Base-by-base conservation (phyloP, 2,888 invertebrate species). In the Orthosia gothica region DNA sequence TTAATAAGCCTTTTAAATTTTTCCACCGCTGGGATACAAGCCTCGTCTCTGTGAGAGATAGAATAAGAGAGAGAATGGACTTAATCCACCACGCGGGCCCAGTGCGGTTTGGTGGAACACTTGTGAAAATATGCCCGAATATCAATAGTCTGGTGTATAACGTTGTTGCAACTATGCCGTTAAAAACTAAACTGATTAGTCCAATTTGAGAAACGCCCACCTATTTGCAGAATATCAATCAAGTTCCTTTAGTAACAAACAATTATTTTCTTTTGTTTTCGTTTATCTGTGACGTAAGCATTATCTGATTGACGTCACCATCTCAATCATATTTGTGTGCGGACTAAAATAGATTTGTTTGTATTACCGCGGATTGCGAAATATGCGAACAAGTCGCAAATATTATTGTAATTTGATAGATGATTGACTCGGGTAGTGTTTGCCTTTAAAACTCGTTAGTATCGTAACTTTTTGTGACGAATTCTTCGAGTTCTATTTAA, bases 291-390 rank as follows among this genome's bases (percentile, higher is more conserved):
- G 57, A 66, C 66, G 65, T 73, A 18, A 40, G 2, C 49, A 15
- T 49, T 63, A 49, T 63, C 40, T 58, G 55, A 20, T 58, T 63
- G 79, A 79, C 66, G 66, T 74, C 74, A 78, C 20, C 12, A 63
- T 63, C 26, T 66, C 62, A 54, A 58, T 63, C 54, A 63, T 79
- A 66, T 57, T 63, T 62, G 23, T 66, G 23, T 52, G 15, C 18
- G 26, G 67, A 79, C 52, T 49, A 57, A 79, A 77, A 73, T 20
- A 73, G 62, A 52, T 57, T 12, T 3, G 45, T 20, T 26, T 55
- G 12, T 49, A 57, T 57, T 15, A 15, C 9, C 11, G 13, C 13
- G 32, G 9, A 32, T 9, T 32, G 16, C 15, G 20, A 45, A 61
- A 59, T 23, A 45, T 63, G 18, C 50, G 45, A 58, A 20, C 40